Conservation (phyloP, 92 coral and sea anemone species). For the Ricordea florida region DNA sequence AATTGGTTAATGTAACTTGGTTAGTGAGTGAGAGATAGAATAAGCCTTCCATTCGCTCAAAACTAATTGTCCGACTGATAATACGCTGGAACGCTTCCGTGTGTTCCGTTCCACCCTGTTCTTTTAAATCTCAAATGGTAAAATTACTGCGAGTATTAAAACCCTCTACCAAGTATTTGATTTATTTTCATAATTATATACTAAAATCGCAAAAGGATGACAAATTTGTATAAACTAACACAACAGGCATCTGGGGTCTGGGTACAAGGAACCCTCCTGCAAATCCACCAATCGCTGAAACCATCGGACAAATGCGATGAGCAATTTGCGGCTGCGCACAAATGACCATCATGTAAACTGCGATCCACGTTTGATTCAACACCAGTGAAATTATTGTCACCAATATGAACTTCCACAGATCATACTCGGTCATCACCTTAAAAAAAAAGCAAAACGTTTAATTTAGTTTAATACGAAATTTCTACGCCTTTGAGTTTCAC, state of each 20-base stretch:
- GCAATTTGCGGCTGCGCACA: slow-evolving; percentile 62
- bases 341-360: slow-evolving; percentile 69
- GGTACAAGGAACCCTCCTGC: slow-evolving; percentile 72
- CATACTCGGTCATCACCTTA: slow-evolving; percentile 57
- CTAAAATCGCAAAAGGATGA: neutral
- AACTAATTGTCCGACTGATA: no score
- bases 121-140: no score
- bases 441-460: neutral
- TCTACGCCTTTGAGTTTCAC: no score
- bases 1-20: no score
- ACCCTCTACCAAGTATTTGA: no score
- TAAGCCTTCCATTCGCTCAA: no score
- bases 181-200: no score
- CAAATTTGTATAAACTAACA: slow-evolving; percentile 17
- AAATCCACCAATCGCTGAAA: slow-evolving; percentile 71
- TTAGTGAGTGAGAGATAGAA: no score
- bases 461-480: neutral
- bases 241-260: slow-evolving; percentile 69
- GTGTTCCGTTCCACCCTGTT: no score
- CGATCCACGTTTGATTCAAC: slow-evolving; percentile 69
- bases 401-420: slow-evolving; percentile 43
- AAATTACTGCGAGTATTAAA: no score
- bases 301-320: slow-evolving; percentile 76
- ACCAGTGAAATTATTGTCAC: slow-evolving; percentile 61
- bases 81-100: no score